Base-by-base conservation (phyloP, 2,888 invertebrate species). In the Rotaria socialis region DNA sequence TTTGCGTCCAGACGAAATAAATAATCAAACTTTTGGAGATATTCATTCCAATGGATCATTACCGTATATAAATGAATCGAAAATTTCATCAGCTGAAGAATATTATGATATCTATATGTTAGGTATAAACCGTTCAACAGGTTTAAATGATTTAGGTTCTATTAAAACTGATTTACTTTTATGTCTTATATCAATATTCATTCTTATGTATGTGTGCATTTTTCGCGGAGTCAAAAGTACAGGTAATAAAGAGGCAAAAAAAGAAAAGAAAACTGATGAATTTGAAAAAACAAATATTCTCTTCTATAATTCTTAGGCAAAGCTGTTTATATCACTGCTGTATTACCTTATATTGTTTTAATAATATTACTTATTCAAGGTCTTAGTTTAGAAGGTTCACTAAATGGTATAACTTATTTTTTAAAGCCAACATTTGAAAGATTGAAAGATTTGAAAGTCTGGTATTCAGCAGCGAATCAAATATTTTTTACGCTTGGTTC, bases 401-500 rank as follows among this genome's bases (percentile, higher is more conserved):
- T 93, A 22, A 94, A 94, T 89, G 96, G 96, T 58, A 96, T 96
- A 88, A 92, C 94, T 86, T 96, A 95, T 91, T 96, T 96, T 90
- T 93, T 96, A 86, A 95, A 94, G 22, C 86, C 86, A 7, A 35
- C 41, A n/a, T 86, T 85, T 60, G 43, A 52, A 58, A 86, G 56
- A 85, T 84, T 86, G 50, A 56, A 55, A 35, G 60, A 84, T 85
- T 43, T 85, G 14, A 75, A 80, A 80, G 85, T 85, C 11, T 96
- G 96, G 96, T 95, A 95, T 87, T 96, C 96, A 90, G 96, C 96
- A 0, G 96, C 96, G 0, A 95, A 96, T 7, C 96, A 96, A 91
- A 96, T 96, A 89, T 96, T 96, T 92, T 96, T 96, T 92, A 96
- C 96, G 0, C 92, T 96, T 86, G 96, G 96, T n/a, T 96, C 96